Evolutionary conservation across 2,113 vertebrate genomes (phyloP).

Genomic region (Mustelus asterias): DNA sequence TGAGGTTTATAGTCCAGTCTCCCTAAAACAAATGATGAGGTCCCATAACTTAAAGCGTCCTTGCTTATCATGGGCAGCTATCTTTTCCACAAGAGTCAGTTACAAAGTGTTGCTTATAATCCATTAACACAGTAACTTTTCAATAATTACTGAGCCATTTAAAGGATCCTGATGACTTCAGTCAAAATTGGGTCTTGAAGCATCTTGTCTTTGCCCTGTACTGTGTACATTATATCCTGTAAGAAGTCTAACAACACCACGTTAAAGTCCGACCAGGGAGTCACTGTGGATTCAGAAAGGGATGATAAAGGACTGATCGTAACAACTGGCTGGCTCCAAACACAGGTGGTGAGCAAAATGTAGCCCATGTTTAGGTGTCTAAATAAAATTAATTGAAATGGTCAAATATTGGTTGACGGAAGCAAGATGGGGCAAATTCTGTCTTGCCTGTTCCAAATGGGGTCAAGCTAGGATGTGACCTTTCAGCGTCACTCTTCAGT

Average conservation of each 20-base stretch:
- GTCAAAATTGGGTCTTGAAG: background rate
- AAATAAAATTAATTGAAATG: background rate
- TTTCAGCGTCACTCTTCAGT: background rate
- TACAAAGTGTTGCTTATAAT: background rate
- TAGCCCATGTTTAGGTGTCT: background rate
- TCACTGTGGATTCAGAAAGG: background rate
- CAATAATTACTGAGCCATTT: background rate
- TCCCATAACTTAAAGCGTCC: background rate
- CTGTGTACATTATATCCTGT: background rate
- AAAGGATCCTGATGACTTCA: background rate
- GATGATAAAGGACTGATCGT: background rate
- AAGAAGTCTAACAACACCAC: no score
- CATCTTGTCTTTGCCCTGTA: background rate
- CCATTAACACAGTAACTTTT: background rate
- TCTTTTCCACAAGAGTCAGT: background rate
- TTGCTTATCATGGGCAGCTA: background rate
- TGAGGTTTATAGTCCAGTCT: background rate
- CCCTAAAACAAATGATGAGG: background rate
- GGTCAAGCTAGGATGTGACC: background rate
- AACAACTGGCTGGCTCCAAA: background rate
- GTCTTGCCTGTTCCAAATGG: background rate
- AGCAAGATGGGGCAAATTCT: background rate
- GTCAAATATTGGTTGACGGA: background rate
- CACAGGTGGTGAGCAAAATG: background rate
- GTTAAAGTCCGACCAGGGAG: no score